Evolutionary conservation across 2,888 invertebrate genomes (phyloP), one percentile per base, ranked within the genome.

Genomic region (Xestia rhomboidea): DNA sequence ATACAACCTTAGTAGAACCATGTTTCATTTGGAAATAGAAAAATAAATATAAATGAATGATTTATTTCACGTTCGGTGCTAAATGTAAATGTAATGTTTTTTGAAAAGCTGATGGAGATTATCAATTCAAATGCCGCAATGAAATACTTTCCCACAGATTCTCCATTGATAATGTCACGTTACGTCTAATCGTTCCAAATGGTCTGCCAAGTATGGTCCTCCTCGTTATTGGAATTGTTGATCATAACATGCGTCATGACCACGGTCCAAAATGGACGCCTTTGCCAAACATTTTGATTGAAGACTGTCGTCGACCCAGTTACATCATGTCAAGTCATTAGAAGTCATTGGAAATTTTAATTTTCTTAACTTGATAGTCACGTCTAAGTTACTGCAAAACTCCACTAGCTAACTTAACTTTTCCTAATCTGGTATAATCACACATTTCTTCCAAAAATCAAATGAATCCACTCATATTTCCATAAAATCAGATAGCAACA

Each of bases 91-190:
- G 34, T 34, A 34, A 77, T 84, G 75, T 81, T 77, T 83, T 81
- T 73, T 81, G 76, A 81, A 82, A 77, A 79, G 73, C 67, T 79
- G 70, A 79, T 57, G 46, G 71, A 71, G 84, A 81, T 81, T 81
- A 79, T 77, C 77, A 68, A 86, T 86, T 82, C 76, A 78, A 83
- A 72, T 57, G 75, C 51, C 76, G 74, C 67, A 77, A 79, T 83
- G 81, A 78, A 81, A 82, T 79, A 81, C 74, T 73, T 86, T 87
- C 84, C 87, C 87, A 84, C 79, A 76, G 82, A 74, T 82, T 49
- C 64, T 81, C 67, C 73, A 83, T 80, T 81, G 75, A 87, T 87
- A 79, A 73, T 81, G 71, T 81, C 73, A 83, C 76, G 80, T 77
- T 75, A 73, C 70, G 73, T 77, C 68, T 77, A 73, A 82, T 79